Evolutionary conservation across 2,797 vertebrate genomes (phyloP), one percentile per base, ranked within the genome.

Genomic region (Mallotus villosus): DNA sequence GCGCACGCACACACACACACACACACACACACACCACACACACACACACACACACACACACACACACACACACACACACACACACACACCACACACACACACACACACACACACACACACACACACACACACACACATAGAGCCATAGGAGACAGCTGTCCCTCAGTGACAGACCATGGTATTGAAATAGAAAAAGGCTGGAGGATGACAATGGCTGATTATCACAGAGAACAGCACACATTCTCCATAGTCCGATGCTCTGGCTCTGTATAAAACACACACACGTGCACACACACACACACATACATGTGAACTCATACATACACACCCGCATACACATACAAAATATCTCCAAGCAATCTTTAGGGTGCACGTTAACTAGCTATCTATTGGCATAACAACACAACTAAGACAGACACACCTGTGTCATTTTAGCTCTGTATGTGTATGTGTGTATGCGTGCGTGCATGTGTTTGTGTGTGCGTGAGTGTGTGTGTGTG

Each of bases 371-470:
- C 53, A 59, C 34, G 27, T 63, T 22, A 25, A 25, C 55, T 51
- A 12, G 12, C 24, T 62, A 29, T 17, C 63, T 27, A 34, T 58
- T 19, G 58, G 74, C 63, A 51, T 27, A 53, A 74, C 68, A 74
- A 84, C 77, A 81, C 70, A 32, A 17, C 74, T 75, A 70, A 70
- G 67, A 73, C 74, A 80, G 85, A 60, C 87, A 87, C 89, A 88
- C 90, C 89, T 89, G 83, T 68, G 78, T 88, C 84, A 83, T 72
- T 68, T 88, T 85, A 81, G 78, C 9, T 63, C 34, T 76, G 27
- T 53, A 27, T 70, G 61, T 65, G 32, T 57, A 57, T 68, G 73
- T 29, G 2, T 29, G 27, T 29, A 4, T 29, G 27, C 4, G 27
- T 27, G 27, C 4, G 27, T 29, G 27, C 4, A 4, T 29, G 27